Conservation (phyloP, 2,113 vertebrate species). For the Lynx canadensis region DNA sequence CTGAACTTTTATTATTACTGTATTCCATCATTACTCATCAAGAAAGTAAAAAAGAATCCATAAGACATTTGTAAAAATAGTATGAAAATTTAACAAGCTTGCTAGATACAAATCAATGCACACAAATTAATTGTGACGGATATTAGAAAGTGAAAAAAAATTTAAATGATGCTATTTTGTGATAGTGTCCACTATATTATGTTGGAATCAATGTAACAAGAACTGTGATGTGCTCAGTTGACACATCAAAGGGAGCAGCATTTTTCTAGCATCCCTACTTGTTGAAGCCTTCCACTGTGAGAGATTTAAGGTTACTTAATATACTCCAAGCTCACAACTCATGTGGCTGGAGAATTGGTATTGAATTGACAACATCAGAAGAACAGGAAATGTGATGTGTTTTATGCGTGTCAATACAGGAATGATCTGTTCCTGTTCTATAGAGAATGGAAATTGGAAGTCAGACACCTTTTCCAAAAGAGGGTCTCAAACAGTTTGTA, state of each 20-base stretch:
- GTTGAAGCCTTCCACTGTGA: too few relatives aligned
- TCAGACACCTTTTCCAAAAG: slow-evolving; percentile 82
- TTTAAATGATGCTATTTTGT: background rate
- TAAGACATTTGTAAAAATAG: background rate
- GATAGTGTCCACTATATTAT: background rate
- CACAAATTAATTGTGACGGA: background rate
- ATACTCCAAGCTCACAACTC: too few relatives aligned
- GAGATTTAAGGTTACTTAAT: too few relatives aligned
- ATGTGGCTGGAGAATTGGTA: too few relatives aligned
- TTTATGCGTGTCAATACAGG: slow-evolving; percentile 98
- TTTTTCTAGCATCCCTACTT: too few relatives aligned
- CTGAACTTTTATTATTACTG: background rate
- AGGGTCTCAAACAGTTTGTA: too few relatives aligned
- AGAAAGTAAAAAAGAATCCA: background rate
- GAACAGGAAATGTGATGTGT: slow-evolving; percentile 96
- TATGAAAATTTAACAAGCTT: background rate
- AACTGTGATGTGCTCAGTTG: background rate
- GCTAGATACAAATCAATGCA: background rate
- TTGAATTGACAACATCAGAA: too few relatives aligned
- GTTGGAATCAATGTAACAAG: background rate
- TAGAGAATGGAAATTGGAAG: slow-evolving; percentile 93
- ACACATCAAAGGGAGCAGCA: too few relatives aligned
- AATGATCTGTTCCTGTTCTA: slow-evolving; percentile 95
- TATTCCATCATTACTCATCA: background rate
- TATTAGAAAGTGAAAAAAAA: background rate